phyloP scores from a whole-genome alignment of 2,797 vertebrate genomes.

The Notolepis coatsorum region DNA sequence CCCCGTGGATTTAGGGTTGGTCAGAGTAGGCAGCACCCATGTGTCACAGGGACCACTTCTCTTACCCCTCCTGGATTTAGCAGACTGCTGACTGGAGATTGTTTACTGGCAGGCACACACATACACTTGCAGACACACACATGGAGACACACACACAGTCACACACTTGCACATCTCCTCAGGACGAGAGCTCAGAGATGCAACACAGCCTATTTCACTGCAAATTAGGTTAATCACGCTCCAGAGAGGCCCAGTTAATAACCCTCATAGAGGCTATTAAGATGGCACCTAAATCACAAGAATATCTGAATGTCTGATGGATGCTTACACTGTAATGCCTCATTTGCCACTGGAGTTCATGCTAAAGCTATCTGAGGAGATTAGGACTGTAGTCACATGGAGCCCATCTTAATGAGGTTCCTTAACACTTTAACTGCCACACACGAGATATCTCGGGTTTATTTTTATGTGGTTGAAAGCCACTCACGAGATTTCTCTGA shows the following conservation, averaged over 20 bases:
- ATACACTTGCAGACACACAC: background rate
- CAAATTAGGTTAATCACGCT: conserved; percentile 80
- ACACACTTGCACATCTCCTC: conserved; percentile 45
- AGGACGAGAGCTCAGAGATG: conserved; percentile 68
- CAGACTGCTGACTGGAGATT: conserved; percentile 63
- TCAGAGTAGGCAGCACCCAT: conserved; percentile 22
- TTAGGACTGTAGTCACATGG: conserved; percentile 7
- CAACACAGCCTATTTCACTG: conserved; percentile 74
- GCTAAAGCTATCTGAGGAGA: conserved; percentile 22
- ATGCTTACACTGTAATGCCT: conserved; percentile 35
- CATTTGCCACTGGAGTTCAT: conserved; percentile 18
- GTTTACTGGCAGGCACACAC: conserved; percentile 35
- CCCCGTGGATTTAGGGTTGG: too few species aligned
- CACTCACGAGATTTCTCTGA: too few species aligned
- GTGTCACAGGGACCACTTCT: conserved; percentile 58
- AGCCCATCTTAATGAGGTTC: too few species aligned
- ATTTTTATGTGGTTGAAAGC: too few species aligned
- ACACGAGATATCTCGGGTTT: too few species aligned
- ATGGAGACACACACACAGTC: background rate
- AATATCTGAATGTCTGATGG: conserved; percentile 64
- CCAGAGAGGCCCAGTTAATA: conserved; percentile 79
- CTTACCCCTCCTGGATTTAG: conserved; percentile 58
- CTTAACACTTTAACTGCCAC: too few species aligned
- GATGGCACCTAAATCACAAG: conserved; percentile 72
- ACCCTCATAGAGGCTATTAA: conserved; percentile 74